Conservation (phyloP, 2,888 invertebrate genomes). For the Leucoma salicis region DNA sequence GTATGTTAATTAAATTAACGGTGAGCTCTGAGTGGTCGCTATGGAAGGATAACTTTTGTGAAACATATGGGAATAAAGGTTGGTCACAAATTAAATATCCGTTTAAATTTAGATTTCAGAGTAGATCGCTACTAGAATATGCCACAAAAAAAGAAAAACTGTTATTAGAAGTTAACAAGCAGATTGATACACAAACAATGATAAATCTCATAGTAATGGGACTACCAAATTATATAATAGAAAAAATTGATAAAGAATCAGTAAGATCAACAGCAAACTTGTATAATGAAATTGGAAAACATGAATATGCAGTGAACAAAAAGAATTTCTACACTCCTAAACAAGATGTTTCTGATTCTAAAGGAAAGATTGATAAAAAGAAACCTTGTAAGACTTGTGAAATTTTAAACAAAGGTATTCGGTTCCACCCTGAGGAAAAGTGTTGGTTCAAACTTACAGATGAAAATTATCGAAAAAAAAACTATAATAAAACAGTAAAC, state of each 20-base stretch:
- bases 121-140: conserved; percentile 14
- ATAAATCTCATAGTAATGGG: no score
- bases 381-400: conserved; percentile 15
- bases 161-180: no score
- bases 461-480: conserved; percentile 1
- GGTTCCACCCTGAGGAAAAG: background rate
- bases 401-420: conserved; percentile 6
- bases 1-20: background rate
- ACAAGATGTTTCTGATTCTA: background rate
- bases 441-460: conserved; percentile 14
- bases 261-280: conserved; percentile 14
- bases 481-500: no score
- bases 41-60: no score
- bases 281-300: no score
- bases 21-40: no score
- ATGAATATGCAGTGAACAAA: no score
- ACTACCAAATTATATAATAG: no score
- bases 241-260: conserved; percentile 1
- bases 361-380: conserved; percentile 8
- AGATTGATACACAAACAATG: conserved; percentile 12
- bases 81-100: background rate
- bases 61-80: no score
- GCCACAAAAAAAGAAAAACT: no score
- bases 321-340: no score
- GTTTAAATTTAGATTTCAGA: no score